Percentiles rank a stretch among this genome's conserved stretches.
phyloP scores from a whole-genome alignment of 1,140 invertebrate species.

The Hylyphantes graminicola region DNA sequence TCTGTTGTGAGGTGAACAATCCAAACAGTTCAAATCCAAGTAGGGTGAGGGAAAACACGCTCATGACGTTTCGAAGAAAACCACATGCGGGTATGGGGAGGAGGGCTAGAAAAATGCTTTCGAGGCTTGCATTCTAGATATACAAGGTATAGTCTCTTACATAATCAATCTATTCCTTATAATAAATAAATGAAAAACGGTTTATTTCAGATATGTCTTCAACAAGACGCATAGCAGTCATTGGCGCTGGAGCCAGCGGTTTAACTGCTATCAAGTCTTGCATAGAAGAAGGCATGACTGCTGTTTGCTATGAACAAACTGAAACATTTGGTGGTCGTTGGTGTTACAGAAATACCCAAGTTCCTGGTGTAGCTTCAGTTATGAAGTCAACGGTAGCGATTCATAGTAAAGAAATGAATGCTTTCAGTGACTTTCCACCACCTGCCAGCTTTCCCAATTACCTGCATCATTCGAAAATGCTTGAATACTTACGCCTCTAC shows the following conservation, averaged over 20 bases:
- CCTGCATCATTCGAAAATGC: conserved; percentile 66
- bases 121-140: no score
- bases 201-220: conserved; percentile 21
- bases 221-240: conserved; percentile 60
- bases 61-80: no score
- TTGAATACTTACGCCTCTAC: conserved; percentile 66
- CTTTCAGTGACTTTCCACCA: conserved; percentile 68
- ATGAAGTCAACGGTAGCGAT: conserved; percentile 65
- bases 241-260: conserved; percentile 70
- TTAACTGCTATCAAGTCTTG: conserved; percentile 69
- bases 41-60: no score
- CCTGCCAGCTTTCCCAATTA: conserved; percentile 66
- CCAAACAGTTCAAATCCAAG: no score
- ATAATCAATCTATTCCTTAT: no score
- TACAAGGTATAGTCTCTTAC: no score
- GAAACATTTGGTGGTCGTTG: conserved; percentile 71
- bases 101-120: no score
- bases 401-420: conserved; percentile 68
- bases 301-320: conserved; percentile 69
- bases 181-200: no score
- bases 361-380: conserved; percentile 63
- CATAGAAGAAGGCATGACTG: conserved; percentile 67
- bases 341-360: conserved; percentile 67
- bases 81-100: no score
- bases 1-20: no score